Evolutionary conservation across 2,113 vertebrate genomes (phyloP).

Genomic region (Neolamprologus sp.): DNA sequence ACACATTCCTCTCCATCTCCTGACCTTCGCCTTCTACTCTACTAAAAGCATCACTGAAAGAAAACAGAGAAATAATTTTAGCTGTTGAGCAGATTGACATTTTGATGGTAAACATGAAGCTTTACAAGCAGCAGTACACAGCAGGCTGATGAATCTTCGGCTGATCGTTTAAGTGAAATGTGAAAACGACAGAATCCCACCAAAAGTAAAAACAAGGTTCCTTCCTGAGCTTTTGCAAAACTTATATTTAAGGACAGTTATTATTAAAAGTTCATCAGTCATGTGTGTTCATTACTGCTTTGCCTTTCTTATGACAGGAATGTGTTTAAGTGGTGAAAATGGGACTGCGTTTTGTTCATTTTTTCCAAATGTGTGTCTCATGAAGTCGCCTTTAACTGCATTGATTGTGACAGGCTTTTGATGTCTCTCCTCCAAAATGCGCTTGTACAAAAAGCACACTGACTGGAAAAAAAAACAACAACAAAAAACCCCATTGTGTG

Average conservation of each 20-base stretch:
- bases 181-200: neutral
- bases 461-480: neutral
- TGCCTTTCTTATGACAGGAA: conserved; percentile 17
- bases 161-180: neutral
- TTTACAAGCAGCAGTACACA: neutral
- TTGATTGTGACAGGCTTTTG: conserved; percentile 49
- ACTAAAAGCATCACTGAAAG: neutral
- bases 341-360: neutral
- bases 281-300: neutral
- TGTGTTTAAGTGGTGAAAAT: neutral
- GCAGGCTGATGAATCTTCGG: neutral
- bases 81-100: neutral
- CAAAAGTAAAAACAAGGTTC: neutral
- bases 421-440: conserved; percentile 38
- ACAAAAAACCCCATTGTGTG: conserved; percentile 26
- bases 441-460: conserved; percentile 60
- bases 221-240: neutral
- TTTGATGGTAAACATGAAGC: neutral
- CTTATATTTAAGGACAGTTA: neutral
- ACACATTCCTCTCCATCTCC: neutral
- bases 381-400: conserved; percentile 49
- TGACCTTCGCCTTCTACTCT: neutral
- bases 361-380: neutral
- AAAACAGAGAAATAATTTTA: neutral
- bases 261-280: neutral